These are phyloP conservation scores for Agonopterix alstromeriana DNA, from an alignment of 2,888 invertebrate species.

Conservation along the genomic window DNA sequence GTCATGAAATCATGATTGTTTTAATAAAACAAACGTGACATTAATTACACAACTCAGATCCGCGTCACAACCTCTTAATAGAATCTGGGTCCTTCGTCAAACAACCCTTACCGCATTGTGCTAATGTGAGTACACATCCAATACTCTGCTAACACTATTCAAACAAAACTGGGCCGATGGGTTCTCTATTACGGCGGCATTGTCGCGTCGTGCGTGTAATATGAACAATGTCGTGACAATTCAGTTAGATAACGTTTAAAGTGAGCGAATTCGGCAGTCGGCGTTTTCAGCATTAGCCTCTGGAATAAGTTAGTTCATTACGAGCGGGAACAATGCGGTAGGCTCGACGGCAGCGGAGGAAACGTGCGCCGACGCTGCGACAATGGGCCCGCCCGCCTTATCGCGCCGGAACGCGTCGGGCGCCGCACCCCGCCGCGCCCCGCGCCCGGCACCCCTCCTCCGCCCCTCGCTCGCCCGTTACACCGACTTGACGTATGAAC, in stretches of 20 bases:
- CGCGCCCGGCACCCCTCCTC: conserved; percentile 7
- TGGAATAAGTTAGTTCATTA: conserved; percentile 76
- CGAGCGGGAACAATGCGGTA: conserved; percentile 63
- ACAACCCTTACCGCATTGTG: conserved; percentile 52
- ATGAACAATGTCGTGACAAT: conserved; percentile 25
- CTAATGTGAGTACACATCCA: conserved; percentile 54
- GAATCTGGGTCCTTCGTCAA: conserved; percentile 53
- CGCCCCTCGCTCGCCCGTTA: conserved; percentile 17
- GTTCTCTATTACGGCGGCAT: conserved; percentile 45
- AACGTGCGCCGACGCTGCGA: conserved; percentile 74
- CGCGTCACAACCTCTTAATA: conserved; percentile 35
- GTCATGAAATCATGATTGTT: not conserved
- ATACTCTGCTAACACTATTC: conserved; percentile 56
- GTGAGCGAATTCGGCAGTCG: conserved; percentile 54
- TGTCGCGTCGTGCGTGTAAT: conserved; percentile 37
- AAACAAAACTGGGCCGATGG: conserved; percentile 65
- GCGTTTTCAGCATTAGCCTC: conserved; percentile 60
- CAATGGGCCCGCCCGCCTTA: conserved; percentile 68
- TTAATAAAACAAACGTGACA: conserved; percentile 28
- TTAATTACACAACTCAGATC: conserved; percentile 24
- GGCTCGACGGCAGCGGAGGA: conserved; percentile 71
- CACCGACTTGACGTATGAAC: conserved; percentile 64
- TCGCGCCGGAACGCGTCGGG: conserved; percentile 71
- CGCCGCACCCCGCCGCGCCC: conserved; percentile 16
- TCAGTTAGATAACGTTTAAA: conserved; percentile 36